Conservation (phyloP, 1,140 invertebrate genomes). For the Akabosia matsudoensis region DNA sequence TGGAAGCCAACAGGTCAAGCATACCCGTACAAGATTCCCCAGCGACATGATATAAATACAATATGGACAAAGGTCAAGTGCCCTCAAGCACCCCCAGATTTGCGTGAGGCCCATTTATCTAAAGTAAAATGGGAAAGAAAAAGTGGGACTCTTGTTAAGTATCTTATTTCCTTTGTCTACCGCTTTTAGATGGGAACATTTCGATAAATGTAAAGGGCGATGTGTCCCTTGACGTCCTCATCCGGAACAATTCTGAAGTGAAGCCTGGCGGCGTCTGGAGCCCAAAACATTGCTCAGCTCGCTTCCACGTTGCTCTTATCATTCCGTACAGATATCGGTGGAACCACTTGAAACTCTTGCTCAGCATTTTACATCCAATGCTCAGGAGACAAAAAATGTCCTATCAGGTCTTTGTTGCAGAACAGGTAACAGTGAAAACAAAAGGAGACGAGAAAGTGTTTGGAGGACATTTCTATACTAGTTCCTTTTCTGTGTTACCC, state of each 20-base stretch:
- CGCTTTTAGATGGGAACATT: conserved; percentile 11
- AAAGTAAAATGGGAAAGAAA: not conserved
- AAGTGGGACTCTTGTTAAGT: not conserved
- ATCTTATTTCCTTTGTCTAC: not conserved
- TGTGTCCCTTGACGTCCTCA: not conserved
- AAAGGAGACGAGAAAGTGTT: too few relatives aligned
- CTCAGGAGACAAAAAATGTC: conserved; percentile 61
- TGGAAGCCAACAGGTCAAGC: not conserved
- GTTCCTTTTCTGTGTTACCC: too few relatives aligned
- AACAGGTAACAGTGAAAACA: conserved; percentile 53
- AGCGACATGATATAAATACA: not conserved
- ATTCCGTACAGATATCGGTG: conserved; percentile 61
- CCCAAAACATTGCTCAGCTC: conserved; percentile 55
- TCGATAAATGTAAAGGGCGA: not conserved
- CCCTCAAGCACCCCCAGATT: not conserved
- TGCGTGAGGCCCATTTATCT: not conserved
- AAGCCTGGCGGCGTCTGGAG: conserved; percentile 55
- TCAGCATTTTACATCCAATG: conserved; percentile 61
- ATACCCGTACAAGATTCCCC: not conserved
- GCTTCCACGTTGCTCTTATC: conserved; percentile 59
- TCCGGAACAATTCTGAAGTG: conserved; percentile 30
- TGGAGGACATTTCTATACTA: too few relatives aligned
- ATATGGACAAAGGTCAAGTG: not conserved
- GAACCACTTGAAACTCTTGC: conserved; percentile 57
- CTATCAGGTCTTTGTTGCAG: conserved; percentile 63